These are phyloP conservation scores for Canis aureus DNA, from an alignment of 2,113 vertebrate species.

Conservation along the genomic window DNA sequence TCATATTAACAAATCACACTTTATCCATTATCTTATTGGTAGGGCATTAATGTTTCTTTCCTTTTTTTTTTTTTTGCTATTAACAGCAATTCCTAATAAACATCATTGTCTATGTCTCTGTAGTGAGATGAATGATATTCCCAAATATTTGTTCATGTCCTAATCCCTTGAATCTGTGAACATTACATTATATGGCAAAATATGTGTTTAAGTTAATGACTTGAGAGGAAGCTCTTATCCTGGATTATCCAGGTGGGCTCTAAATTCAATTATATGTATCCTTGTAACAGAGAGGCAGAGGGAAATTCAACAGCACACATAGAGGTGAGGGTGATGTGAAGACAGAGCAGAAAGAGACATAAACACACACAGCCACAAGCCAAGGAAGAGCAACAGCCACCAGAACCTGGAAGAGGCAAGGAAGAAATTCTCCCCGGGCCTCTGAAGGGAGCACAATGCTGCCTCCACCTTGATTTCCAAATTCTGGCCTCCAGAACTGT, in stretches of 20 bases:
- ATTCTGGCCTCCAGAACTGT: background rate
- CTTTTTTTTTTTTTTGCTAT: background rate
- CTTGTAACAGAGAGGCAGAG: background rate
- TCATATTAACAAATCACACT: background rate
- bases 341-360: background rate
- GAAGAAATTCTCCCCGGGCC: background rate
- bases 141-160: background rate
- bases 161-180: background rate
- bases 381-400: background rate
- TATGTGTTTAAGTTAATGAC: background rate
- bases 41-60: background rate
- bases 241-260: background rate
- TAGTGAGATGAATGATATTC: background rate
- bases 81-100: background rate
- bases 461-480: background rate
- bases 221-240: background rate
- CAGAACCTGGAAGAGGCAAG: background rate
- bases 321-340: background rate
- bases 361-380: background rate
- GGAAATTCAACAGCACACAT: background rate
- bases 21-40: background rate
- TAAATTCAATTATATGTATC: background rate
- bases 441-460: background rate
- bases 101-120: background rate
- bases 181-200: background rate